Percentiles rank a stretch among this genome's conserved stretches.
Conservation (phyloP, 2,113 vertebrate genomes). For the Panthera tigris region DNA sequence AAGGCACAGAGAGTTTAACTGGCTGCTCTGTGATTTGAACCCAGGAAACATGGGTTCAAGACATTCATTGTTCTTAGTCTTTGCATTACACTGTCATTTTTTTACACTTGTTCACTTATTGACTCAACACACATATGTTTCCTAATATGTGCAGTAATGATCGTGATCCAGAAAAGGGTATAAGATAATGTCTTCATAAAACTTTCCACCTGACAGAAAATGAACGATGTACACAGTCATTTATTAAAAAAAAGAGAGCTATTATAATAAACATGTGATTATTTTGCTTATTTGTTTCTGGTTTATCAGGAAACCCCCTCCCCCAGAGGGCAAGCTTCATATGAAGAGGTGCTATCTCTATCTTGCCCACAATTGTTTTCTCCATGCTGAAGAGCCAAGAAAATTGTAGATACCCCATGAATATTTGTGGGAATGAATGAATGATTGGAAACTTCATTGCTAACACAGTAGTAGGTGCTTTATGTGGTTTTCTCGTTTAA, state of each 20-base stretch:
- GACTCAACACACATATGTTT: background rate
- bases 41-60: background rate
- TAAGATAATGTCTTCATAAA: background rate
- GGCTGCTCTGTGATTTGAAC: background rate
- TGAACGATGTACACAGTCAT: background rate
- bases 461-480: background rate
- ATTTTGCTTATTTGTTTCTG: background rate
- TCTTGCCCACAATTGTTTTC: background rate
- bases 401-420: background rate
- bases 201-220: background rate
- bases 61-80: background rate
- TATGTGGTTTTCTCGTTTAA: background rate
- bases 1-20: background rate
- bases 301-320: background rate
- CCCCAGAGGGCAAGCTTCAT: background rate
- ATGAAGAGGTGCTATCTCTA: background rate
- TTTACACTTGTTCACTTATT: background rate
- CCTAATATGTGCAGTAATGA: background rate
- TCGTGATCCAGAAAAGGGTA: background rate
- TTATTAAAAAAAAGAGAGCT: background rate
- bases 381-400: background rate
- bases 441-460: background rate
- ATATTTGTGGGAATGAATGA: background rate
- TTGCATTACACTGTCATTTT: background rate
- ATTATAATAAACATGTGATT: background rate